Conservation (phyloP, 2,888 invertebrate species). For the Chrysina gloriosa region DNA sequence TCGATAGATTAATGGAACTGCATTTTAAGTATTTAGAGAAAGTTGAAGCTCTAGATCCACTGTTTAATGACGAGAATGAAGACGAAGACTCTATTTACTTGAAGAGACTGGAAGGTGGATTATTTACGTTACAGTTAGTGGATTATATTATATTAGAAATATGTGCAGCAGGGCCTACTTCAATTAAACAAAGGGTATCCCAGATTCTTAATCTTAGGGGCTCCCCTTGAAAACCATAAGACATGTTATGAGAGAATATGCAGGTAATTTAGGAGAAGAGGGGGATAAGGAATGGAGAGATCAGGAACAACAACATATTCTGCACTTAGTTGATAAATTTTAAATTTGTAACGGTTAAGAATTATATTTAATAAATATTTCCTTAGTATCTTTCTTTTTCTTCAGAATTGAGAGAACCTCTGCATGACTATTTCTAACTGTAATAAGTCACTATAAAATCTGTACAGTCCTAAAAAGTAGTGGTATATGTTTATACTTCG, state of each 20-base stretch:
- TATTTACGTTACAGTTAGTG: slow-evolving; percentile 96
- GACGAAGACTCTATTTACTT: slow-evolving; percentile 88
- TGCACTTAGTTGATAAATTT: slow-evolving; percentile 94
- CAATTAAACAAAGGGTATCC: slow-evolving; percentile 86
- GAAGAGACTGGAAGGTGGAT: slow-evolving; percentile 89
- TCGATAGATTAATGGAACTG: slow-evolving; percentile 94
- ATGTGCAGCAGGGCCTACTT: slow-evolving; percentile 76
- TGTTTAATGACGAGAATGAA: slow-evolving; percentile 72
- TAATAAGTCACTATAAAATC: too few species aligned
- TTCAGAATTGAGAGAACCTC: too few species aligned
- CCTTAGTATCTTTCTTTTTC: too few species aligned
- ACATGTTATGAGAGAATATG: slow-evolving; percentile 96
- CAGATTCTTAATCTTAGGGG: slow-evolving; percentile 90
- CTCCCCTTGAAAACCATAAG: slow-evolving; percentile 90
- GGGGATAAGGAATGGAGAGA: slow-evolving; percentile 87
- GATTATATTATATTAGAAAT: slow-evolving; percentile 90
- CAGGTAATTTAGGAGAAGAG: slow-evolving; percentile 93
- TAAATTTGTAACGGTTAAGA: slow-evolving; percentile 68
- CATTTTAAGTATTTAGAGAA: slow-evolving; percentile 97
- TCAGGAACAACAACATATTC: slow-evolving; percentile 90
- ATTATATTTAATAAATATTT: too few species aligned
- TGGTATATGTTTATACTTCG: too few species aligned
- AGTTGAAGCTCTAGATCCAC: slow-evolving; percentile 85
- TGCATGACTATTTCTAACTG: too few species aligned
- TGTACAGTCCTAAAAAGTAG: too few species aligned